These are phyloP conservation scores for Bambusicola thoracicus DNA, from an alignment of 2,113 vertebrate genomes.

Conservation along the genomic window DNA sequence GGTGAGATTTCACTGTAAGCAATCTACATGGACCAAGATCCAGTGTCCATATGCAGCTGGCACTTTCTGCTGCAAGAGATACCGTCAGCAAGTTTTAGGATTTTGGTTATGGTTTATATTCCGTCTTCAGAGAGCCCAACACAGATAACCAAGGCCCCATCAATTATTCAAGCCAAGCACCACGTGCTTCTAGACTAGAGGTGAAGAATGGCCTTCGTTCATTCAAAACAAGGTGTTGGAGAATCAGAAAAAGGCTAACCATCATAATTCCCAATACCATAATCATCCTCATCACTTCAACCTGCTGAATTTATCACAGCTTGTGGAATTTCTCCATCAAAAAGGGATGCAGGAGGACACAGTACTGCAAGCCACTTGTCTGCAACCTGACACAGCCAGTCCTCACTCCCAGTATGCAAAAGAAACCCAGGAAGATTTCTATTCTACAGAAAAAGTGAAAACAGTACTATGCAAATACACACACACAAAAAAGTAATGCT, in stretches of 20 bases:
- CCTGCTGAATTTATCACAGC: background rate
- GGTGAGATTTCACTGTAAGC: background rate
- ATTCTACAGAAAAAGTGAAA: background rate
- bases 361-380: background rate
- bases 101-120: background rate
- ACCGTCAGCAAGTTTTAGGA: background rate
- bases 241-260: background rate
- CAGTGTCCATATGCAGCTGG: background rate
- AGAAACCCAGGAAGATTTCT: background rate
- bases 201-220: background rate
- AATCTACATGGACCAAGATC: background rate
- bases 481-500: background rate
- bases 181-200: background rate
- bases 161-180: background rate
- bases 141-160: background rate
- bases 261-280: accelerated
- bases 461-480: background rate
- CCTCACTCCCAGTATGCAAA: background rate
- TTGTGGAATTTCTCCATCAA: background rate
- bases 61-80: background rate
- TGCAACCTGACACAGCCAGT: background rate
- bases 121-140: background rate
- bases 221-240: background rate
- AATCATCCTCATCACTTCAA: background rate
- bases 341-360: background rate